phyloP scores from a whole-genome alignment of 2,888 invertebrate genomes.

The Hemithea aestivaria region DNA sequence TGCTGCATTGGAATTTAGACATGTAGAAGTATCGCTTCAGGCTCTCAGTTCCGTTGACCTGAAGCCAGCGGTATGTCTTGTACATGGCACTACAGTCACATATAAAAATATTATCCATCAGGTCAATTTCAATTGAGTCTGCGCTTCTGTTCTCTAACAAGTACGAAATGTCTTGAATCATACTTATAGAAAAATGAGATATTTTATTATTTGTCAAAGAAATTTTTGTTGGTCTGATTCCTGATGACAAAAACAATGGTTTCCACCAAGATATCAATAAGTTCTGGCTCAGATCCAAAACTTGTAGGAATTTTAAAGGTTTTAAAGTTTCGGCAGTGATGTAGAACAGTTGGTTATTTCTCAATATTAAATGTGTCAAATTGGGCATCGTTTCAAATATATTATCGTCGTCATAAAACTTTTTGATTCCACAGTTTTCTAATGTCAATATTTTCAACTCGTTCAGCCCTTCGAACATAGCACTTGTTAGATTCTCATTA shows the following conservation, averaged over 20 bases:
- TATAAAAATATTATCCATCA: slow-evolving; percentile 74
- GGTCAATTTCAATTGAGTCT: slow-evolving; percentile 51
- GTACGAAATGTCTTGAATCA: slow-evolving; percentile 76
- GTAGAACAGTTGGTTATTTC: slow-evolving; percentile 66
- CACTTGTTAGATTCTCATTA: slow-evolving; percentile 56
- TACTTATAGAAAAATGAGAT: slow-evolving; percentile 72
- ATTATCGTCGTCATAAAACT: slow-evolving; percentile 59
- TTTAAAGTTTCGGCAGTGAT: slow-evolving; percentile 62
- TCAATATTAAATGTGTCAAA: slow-evolving; percentile 69
- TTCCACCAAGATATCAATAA: slow-evolving; percentile 74
- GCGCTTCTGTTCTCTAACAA: slow-evolving; percentile 54
- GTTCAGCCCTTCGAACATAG: slow-evolving; percentile 68
- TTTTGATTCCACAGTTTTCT: slow-evolving; percentile 71
- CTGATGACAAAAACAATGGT: slow-evolving; percentile 66
- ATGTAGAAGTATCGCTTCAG: slow-evolving; percentile 52
- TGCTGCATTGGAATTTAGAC: slow-evolving; percentile 62
- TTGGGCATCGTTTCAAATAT: slow-evolving; percentile 73
- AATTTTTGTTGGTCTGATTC: slow-evolving; percentile 56
- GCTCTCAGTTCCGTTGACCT: slow-evolving; percentile 51
- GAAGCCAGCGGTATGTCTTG: slow-evolving; percentile 60
- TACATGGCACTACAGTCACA: slow-evolving; percentile 76
- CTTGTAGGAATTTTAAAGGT: slow-evolving; percentile 59
- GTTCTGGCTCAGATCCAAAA: slow-evolving; percentile 75
- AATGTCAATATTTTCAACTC: slow-evolving; percentile 69
- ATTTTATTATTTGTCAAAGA: slow-evolving; percentile 76